Percentiles rank a stretch among this genome's conserved stretches.
Evolutionary conservation across 2,797 vertebrate genomes (phyloP).

Genomic region (Melanotaenia boesemani): DNA sequence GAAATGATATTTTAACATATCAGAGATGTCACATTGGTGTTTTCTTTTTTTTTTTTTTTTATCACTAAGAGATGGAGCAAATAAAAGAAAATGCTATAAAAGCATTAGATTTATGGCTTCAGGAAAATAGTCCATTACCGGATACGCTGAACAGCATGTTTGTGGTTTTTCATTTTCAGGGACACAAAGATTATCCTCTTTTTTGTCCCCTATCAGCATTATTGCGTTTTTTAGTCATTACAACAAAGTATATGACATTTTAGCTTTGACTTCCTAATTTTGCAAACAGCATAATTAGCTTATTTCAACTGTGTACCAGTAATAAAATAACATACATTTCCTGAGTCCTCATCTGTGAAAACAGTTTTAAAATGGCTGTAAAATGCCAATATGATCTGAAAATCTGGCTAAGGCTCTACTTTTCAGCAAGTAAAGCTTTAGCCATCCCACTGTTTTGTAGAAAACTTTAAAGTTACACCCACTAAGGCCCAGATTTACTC

Average conservation of each 20-base stretch:
- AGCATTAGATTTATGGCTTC: neutral
- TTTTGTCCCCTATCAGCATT: neutral
- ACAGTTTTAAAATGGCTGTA: neutral
- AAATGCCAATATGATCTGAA: no score
- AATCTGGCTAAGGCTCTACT: no score
- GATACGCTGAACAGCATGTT: conserved; percentile 23
- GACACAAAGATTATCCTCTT: neutral
- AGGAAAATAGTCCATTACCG: conserved; percentile 35
- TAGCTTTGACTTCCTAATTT: neutral
- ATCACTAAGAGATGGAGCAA: conserved; percentile 11
- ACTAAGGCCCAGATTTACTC: no score
- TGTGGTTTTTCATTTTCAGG: neutral
- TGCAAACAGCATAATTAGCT: neutral
- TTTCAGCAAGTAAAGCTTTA: no score
- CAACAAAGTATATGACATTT: neutral
- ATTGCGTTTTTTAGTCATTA: neutral
- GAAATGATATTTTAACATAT: neutral
- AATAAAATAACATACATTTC: neutral
- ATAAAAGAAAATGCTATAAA: conserved; percentile 49
- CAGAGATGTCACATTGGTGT: neutral
- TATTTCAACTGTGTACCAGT: neutral
- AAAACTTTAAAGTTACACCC: no score
- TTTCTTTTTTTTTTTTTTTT: conserved; percentile 5
- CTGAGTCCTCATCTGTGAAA: neutral
- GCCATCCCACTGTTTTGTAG: no score